phyloP scores from a whole-genome alignment of 2,888 invertebrate species.

The Limnephilus auricula region DNA sequence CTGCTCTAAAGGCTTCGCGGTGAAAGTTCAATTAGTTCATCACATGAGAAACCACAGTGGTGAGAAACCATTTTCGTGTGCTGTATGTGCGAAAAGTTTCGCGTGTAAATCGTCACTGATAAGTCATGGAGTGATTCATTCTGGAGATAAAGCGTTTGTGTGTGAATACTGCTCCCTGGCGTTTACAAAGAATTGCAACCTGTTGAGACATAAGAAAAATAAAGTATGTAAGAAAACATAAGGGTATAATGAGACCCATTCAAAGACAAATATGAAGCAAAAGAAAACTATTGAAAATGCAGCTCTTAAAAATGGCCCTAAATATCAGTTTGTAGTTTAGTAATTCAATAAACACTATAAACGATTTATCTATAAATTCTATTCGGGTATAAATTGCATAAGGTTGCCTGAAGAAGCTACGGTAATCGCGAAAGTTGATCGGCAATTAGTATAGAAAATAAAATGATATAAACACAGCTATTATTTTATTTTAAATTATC shows the following conservation, averaged over 20 bases:
- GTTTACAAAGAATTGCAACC: neutral
- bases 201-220: neutral
- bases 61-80: constrained; percentile 13
- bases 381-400: no score
- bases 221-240: neutral
- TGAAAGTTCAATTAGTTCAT: neutral
- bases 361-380: no score
- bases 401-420: no score
- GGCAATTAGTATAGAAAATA: no score
- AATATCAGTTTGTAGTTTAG: no score
- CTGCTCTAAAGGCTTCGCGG: neutral
- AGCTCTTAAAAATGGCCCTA: no score
- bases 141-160: neutral
- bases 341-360: no score
- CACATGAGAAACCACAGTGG: constrained; percentile 12
- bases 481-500: no score
- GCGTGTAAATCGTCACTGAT: neutral
- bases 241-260: no score
- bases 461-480: no score
- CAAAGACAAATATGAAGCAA: neutral
- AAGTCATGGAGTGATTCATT: neutral
- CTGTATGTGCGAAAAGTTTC: neutral
- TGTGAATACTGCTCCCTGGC: neutral
- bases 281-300: no score
- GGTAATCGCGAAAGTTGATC: no score